A percentile compares a stretch with the other conserved stretches of the same genome.
Evolutionary conservation across 2,113 vertebrate species (phyloP).

Genomic region (Psittacula cyanocephala): DNA sequence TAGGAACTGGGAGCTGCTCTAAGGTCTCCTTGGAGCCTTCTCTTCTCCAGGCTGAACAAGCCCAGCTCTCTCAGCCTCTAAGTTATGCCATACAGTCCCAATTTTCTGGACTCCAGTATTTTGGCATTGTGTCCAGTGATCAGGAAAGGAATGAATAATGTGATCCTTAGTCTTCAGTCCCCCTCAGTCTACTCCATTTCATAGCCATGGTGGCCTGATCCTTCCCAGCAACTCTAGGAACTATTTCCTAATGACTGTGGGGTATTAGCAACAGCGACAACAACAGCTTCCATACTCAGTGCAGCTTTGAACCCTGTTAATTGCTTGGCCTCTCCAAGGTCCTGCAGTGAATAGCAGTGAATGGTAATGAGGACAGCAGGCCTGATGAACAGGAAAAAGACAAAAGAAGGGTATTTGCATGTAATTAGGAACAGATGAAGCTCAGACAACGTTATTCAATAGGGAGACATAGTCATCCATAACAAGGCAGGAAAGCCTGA

Average conservation of each 20-base stretch:
- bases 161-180: background rate
- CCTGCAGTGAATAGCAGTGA: constrained; percentile 3
- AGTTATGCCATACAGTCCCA: background rate
- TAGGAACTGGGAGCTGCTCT: background rate
- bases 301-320: background rate
- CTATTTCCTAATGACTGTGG: background rate
- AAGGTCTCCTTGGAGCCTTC: background rate
- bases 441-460: background rate
- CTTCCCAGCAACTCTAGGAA: background rate
- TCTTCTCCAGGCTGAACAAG: background rate
- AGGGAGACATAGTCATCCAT: background rate
- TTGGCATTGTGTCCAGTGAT: background rate
- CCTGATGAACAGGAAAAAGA: constrained; percentile 1
- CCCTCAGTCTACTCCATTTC: background rate
- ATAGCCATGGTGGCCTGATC: background rate
- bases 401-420: constrained; percentile 41
- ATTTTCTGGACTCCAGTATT: background rate
- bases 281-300: background rate
- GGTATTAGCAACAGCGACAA: background rate
- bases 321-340: background rate
- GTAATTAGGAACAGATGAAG: constrained; percentile 52
- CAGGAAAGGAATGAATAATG: background rate
- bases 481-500: constrained; percentile 5
- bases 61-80: background rate
- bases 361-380: constrained; percentile 10